Conservation (phyloP, 2,888 invertebrate species). For the Drosophila ustulata region DNA sequence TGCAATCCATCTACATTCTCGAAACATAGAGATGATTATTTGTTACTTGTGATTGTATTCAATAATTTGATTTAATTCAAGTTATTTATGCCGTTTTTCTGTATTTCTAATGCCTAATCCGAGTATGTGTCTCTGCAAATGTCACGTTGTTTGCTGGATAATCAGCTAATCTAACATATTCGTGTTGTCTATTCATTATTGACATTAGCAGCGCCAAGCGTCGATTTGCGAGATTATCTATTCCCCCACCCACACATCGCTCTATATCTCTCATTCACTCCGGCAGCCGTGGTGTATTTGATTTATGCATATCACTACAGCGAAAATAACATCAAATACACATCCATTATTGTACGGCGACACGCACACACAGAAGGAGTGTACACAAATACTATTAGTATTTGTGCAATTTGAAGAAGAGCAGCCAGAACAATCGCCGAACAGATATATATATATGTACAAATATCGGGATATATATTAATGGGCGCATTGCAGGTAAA, state of each 20-base stretch:
- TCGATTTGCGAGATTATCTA: slow-evolving; percentile 28
- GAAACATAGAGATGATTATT: too few species aligned
- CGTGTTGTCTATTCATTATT: slow-evolving; percentile 43
- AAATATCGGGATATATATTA: slow-evolving; percentile 5
- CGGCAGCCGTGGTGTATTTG: slow-evolving; percentile 39
- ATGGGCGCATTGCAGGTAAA: slow-evolving; percentile 3
- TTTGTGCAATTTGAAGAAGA: slow-evolving; percentile 71
- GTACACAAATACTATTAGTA: slow-evolving; percentile 56
- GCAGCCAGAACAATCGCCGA: slow-evolving; percentile 49
- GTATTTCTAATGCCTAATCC: neutral
- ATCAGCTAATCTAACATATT: slow-evolving; percentile 29
- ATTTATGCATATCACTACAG: slow-evolving; percentile 60
- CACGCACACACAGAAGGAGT: slow-evolving; percentile 43
- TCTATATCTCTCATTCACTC: neutral
- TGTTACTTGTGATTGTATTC: neutral
- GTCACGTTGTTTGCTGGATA: slow-evolving; percentile 8
- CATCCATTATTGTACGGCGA: slow-evolving; percentile 54
- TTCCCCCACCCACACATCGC: neutral
- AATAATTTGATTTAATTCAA: neutral
- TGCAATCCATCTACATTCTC: too few species aligned
- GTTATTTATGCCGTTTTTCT: neutral
- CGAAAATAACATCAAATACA: slow-evolving; percentile 43
- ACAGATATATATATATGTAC: slow-evolving; percentile 34
- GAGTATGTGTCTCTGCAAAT: neutral
- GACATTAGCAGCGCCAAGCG: slow-evolving; percentile 38